Conservation (phyloP, 2,888 invertebrate species). For the Acronicta psi region DNA sequence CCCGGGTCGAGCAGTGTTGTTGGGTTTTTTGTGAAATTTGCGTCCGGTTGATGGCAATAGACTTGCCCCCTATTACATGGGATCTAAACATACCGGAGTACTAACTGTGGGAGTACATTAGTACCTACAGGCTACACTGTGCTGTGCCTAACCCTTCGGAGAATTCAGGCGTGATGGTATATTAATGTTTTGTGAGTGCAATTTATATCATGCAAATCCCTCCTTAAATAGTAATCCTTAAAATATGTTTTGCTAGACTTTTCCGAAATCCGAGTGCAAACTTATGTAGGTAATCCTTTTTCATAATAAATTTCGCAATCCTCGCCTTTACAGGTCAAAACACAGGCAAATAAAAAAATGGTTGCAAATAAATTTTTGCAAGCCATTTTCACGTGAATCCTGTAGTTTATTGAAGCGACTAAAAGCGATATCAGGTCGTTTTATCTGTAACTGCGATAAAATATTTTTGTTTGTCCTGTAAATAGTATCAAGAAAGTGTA, state of each 20-base stretch:
- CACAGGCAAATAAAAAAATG: slow-evolving; percentile 44
- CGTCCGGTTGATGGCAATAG: too few relatives aligned
- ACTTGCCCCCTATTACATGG: too few relatives aligned
- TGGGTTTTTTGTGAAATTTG: too few relatives aligned
- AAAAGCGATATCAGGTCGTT: slow-evolving; percentile 52
- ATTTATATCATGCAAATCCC: too few relatives aligned
- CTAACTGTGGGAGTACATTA: too few relatives aligned
- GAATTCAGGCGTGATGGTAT: too few relatives aligned
- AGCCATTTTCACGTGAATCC: slow-evolving; percentile 54
- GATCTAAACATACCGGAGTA: too few relatives aligned
- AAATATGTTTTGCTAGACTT: neutral
- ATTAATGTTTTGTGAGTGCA: too few relatives aligned
- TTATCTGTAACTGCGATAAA: slow-evolving; percentile 45
- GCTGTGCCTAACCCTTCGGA: too few relatives aligned
- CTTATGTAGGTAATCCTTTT: slow-evolving; percentile 60
- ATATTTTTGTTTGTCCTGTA: slow-evolving; percentile 46
- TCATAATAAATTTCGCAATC: slow-evolving; percentile 58
- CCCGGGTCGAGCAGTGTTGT: too few relatives aligned
- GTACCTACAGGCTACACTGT: too few relatives aligned
- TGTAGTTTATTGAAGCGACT: slow-evolving; percentile 53
- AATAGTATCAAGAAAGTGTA: neutral
- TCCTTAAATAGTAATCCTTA: too few relatives aligned
- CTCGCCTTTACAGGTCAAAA: slow-evolving; percentile 48
- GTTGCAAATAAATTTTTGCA: slow-evolving; percentile 46
- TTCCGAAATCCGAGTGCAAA: slow-evolving; percentile 12